These are phyloP conservation scores for Scaptomyza pallida DNA, from an alignment of 1,140 invertebrate species.

Conservation along the genomic window DNA sequence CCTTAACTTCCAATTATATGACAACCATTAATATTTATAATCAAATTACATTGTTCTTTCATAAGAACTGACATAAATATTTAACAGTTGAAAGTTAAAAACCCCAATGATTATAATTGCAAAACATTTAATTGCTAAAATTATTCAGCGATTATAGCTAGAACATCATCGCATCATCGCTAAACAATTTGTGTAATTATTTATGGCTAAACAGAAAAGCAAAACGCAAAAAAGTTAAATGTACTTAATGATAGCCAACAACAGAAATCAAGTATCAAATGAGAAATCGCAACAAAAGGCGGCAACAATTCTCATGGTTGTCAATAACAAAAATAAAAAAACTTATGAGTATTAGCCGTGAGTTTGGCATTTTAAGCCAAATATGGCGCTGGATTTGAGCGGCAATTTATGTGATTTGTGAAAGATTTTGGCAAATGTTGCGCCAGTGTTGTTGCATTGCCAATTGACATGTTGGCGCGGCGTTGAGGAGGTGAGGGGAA, in stretches of 20 bases:
- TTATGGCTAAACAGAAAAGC: slow-evolving; percentile 5
- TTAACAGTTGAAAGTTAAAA: slow-evolving; percentile 42
- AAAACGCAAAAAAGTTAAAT: slow-evolving; percentile 49
- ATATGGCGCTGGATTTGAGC: slow-evolving; percentile 69
- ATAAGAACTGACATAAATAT: slow-evolving; percentile 60
- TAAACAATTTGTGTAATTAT: slow-evolving; percentile 64
- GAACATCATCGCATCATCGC: slow-evolving; percentile 45
- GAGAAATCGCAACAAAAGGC: slow-evolving; percentile 37
- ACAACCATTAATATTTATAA: not conserved
- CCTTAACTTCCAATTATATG: not conserved
- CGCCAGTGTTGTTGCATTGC: slow-evolving; percentile 21
- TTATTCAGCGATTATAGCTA: slow-evolving; percentile 41
- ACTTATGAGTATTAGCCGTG: slow-evolving; percentile 75
- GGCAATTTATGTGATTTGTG: slow-evolving; percentile 79
- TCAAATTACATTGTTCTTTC: not conserved
- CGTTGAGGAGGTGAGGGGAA: slow-evolving; percentile 3
- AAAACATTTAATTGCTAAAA: slow-evolving; percentile 50
- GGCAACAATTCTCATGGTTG: slow-evolving; percentile 71
- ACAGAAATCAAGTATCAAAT: slow-evolving; percentile 1
- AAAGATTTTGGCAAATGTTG: slow-evolving; percentile 74
- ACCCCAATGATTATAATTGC: slow-evolving; percentile 55
- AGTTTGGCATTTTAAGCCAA: slow-evolving; percentile 79
- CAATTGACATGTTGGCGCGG: slow-evolving; percentile 66
- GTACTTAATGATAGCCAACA: slow-evolving; percentile 56
- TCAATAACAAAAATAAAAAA: slow-evolving; percentile 56